These are phyloP conservation scores for Drymodes brunneopygia DNA, from an alignment of 2,113 vertebrate species.

Conservation along the genomic window DNA sequence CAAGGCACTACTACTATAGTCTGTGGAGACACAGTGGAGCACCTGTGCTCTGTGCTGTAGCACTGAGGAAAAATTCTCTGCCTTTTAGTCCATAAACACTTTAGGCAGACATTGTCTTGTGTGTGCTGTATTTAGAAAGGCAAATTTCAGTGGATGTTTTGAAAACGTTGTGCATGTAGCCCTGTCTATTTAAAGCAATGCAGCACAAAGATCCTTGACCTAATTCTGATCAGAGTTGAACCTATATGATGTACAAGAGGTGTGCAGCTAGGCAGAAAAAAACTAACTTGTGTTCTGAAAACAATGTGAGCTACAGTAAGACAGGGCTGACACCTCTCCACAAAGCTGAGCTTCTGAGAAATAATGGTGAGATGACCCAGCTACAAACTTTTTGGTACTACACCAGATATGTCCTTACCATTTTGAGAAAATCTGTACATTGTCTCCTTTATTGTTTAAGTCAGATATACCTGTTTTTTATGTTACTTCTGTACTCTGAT, in stretches of 20 bases:
- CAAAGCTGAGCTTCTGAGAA: not conserved
- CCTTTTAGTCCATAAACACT: not conserved
- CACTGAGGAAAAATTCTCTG: not conserved
- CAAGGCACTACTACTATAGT: not conserved
- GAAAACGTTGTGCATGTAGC: not conserved
- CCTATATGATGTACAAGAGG: too few species aligned
- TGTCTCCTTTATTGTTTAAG: not conserved
- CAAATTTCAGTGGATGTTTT: not conserved
- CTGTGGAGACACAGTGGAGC: not conserved
- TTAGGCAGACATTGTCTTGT: not conserved
- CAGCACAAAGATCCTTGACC: not conserved
- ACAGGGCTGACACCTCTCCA: not conserved
- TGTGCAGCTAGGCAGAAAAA: not conserved
- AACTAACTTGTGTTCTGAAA: not conserved
- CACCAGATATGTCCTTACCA: not conserved
- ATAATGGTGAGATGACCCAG: rapidly evolving
- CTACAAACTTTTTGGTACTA: not conserved
- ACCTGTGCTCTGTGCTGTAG: not conserved
- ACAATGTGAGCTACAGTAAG: not conserved
- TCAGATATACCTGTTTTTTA: not conserved
- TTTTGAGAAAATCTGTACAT: not conserved
- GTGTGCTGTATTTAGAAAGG: not conserved
- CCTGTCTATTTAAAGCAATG: not conserved
- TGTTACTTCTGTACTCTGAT: not conserved
- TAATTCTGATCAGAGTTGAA: not conserved